Conservation (phyloP, 2,113 vertebrate genomes). For the Amazona guildingii region DNA sequence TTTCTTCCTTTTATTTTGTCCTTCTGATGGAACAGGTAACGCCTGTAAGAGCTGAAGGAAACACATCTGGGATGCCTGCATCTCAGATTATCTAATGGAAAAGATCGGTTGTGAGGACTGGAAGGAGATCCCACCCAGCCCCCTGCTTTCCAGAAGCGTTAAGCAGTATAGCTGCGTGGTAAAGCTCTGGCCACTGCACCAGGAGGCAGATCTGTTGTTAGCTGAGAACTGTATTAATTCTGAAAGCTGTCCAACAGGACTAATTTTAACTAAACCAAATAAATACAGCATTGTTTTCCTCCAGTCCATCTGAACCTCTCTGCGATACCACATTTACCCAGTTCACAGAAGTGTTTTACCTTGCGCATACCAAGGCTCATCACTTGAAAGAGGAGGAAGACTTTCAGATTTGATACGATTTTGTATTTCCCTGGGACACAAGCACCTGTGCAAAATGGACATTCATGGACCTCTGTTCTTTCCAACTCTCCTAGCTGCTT, state of each 20-base stretch:
- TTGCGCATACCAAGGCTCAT: neutral
- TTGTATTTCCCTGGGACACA: neutral
- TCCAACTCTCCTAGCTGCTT: neutral
- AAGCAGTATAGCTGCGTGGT: neutral
- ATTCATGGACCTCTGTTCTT: neutral
- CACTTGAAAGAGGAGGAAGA: neutral
- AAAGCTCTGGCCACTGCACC: neutral
- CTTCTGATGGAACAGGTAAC: neutral
- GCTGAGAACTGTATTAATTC: neutral
- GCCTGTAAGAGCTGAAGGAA: neutral
- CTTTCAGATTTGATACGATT: neutral
- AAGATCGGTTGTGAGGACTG: rapidly evolving
- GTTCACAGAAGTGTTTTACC: neutral
- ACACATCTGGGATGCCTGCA: neutral
- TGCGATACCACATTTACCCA: neutral
- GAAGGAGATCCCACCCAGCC: rapidly evolving
- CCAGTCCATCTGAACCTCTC: neutral
- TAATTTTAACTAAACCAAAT: neutral
- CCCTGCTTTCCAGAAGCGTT: rapidly evolving
- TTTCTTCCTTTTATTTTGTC: neutral
- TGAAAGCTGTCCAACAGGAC: neutral
- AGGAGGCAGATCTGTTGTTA: neutral
- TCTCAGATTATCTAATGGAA: neutral
- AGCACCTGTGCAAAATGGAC: neutral
- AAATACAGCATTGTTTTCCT: neutral